Percentiles rank a stretch among this genome's conserved stretches.
Conservation (phyloP, 2,113 vertebrate genomes). For the Ranitomeya imitator region DNA sequence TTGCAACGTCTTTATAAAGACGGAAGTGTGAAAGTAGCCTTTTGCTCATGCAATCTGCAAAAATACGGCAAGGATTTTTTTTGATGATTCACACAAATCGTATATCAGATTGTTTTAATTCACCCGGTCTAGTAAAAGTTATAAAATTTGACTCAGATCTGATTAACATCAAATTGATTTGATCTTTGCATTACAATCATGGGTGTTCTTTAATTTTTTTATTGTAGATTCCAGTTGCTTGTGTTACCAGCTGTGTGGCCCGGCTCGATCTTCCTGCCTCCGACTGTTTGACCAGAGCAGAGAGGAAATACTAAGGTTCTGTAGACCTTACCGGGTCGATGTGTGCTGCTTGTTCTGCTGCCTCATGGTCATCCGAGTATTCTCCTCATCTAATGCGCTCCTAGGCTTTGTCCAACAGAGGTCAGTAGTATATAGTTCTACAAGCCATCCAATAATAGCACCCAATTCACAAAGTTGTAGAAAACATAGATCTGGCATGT, state of each 20-base stretch:
- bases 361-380: constrained; percentile 75
- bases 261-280: constrained; percentile 70
- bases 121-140: too few species aligned
- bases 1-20: too few species aligned
- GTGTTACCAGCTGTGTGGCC: constrained; percentile 74
- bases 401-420: constrained; percentile 73
- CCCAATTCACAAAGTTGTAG: too few species aligned
- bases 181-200: neutral
- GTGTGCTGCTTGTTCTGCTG: constrained; percentile 74
- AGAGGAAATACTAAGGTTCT: constrained; percentile 68
- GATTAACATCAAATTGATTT: too few species aligned
- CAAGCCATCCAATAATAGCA: too few species aligned
- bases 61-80: too few species aligned
- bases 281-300: constrained; percentile 69
- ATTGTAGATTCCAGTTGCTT: constrained; percentile 72
- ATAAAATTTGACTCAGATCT: too few species aligned
- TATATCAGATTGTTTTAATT: too few species aligned
- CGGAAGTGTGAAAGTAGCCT: too few species aligned
- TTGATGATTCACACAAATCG: too few species aligned
- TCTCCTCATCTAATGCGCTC: constrained; percentile 64
- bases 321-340: constrained; percentile 70
- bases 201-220: neutral
- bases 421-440: constrained; percentile 51
- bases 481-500: too few species aligned
- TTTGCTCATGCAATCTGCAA: too few species aligned